Percentiles rank a stretch among this genome's conserved stretches.
Conservation (phyloP, 2,888 invertebrate species). For the Drosophila niveifrons region DNA sequence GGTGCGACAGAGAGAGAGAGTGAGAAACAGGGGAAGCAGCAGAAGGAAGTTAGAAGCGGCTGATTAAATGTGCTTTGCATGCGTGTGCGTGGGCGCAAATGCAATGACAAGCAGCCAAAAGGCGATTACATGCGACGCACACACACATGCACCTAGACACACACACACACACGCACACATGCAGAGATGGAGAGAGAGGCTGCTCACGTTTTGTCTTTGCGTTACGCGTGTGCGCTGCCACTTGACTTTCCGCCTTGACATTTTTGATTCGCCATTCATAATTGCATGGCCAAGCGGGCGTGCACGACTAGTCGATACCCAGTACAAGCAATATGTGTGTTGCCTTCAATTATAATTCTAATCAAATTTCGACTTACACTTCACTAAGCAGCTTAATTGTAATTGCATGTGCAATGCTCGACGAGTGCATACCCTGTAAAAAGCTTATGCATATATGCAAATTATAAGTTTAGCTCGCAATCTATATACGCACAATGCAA, state of each 20-base stretch:
- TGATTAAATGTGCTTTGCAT: constrained; percentile 73
- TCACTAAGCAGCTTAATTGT: too few relatives aligned
- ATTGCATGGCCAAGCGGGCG: not conserved
- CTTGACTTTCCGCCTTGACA: constrained; percentile 36
- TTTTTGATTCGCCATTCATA: constrained; percentile 28
- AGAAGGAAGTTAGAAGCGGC: constrained; percentile 34
- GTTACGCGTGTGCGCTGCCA: constrained; percentile 42
- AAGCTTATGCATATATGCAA: too few relatives aligned
- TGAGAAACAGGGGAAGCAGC: not conserved
- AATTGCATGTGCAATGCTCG: too few relatives aligned
- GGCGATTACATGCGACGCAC: constrained; percentile 45
- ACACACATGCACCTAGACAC: constrained; percentile 25
- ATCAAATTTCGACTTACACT: too few relatives aligned
- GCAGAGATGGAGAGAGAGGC: constrained; percentile 7
- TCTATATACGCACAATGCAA: too few relatives aligned
- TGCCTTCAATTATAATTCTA: too few relatives aligned
- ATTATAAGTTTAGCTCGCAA: too few relatives aligned
- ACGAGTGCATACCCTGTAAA: too few relatives aligned
- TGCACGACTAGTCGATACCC: constrained; percentile 1
- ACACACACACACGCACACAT: constrained; percentile 2
- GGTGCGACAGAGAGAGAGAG: too few relatives aligned
- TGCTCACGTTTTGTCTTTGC: constrained; percentile 28
- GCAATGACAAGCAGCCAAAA: constrained; percentile 65
- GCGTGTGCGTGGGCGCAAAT: constrained; percentile 53
- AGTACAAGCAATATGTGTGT: too few relatives aligned